These are phyloP conservation scores for Listronotus bonariensis DNA, from an alignment of 1,140 invertebrate genomes.

Conservation along the genomic window DNA sequence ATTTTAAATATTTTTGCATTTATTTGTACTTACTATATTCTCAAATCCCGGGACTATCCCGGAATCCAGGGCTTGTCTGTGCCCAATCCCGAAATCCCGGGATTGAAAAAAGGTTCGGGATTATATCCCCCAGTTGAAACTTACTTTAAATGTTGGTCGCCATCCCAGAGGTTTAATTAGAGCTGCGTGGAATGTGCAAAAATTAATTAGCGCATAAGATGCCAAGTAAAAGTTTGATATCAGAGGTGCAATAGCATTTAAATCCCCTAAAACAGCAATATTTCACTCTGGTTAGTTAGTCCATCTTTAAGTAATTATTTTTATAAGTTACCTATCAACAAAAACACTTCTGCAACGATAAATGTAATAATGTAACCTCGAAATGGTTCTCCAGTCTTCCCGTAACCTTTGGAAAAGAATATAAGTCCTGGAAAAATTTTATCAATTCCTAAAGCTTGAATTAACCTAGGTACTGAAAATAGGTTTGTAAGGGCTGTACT, in stretches of 20 bases:
- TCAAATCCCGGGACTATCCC: no score
- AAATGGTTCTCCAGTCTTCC: slow-evolving; percentile 90
- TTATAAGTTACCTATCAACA: slow-evolving; percentile 80
- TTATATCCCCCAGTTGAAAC: no score
- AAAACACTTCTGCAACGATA: slow-evolving; percentile 80
- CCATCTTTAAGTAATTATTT: not conserved
- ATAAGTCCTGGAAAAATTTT: slow-evolving; percentile 92
- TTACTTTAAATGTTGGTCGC: slow-evolving; percentile 84
- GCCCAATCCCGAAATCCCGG: no score
- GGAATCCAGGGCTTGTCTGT: no score
- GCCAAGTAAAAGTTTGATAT: slow-evolving; percentile 97
- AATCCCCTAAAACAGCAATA: slow-evolving; percentile 64
- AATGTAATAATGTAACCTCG: slow-evolving; percentile 92
- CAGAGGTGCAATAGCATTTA: slow-evolving; percentile 90
- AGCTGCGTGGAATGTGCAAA: slow-evolving; percentile 92
- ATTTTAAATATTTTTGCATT: no score
- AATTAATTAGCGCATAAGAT: slow-evolving; percentile 95
- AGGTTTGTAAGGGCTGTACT: slow-evolving; percentile 95
- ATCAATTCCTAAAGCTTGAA: slow-evolving; percentile 93
- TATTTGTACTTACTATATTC: no score
- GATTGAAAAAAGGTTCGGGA: no score
- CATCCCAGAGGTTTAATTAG: slow-evolving; percentile 83
- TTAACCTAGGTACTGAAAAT: slow-evolving; percentile 90
- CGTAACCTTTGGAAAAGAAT: slow-evolving; percentile 93
- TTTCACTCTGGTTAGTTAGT: no score